Conservation (phyloP, 2,888 invertebrate species). For the Drosophila prostipennis region DNA sequence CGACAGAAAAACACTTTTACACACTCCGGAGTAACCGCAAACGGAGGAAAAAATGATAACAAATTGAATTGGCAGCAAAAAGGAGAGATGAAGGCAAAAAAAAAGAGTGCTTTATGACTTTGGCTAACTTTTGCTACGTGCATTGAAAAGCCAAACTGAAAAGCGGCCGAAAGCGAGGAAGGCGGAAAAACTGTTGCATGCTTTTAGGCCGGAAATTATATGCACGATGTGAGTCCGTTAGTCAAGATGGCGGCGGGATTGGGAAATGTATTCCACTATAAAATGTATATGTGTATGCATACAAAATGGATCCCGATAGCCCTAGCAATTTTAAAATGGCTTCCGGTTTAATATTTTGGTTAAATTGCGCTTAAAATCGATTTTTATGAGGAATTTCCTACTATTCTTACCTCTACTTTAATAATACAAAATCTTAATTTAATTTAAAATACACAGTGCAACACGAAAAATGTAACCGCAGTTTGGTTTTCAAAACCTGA, state of each 20-base stretch:
- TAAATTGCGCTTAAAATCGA: too few relatives aligned
- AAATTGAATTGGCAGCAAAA: conserved; percentile 37
- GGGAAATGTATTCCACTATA: not conserved
- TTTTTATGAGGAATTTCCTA: too few relatives aligned
- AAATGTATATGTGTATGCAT: not conserved
- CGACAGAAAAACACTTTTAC: not conserved
- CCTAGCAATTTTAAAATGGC: not conserved
- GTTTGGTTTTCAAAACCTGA: too few relatives aligned
- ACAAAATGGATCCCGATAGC: not conserved
- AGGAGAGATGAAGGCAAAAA: conserved; percentile 2
- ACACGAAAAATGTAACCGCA: too few relatives aligned
- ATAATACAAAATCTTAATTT: too few relatives aligned
- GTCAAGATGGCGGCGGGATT: not conserved
- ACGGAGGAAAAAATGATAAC: conserved; percentile 24
- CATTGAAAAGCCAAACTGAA: conserved; percentile 52
- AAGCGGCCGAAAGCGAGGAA: conserved; percentile 11
- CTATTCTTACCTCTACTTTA: too few relatives aligned
- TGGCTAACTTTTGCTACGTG: conserved; percentile 75
- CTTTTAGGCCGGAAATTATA: conserved; percentile 69
- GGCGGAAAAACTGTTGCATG: conserved; percentile 65
- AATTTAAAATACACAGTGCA: too few relatives aligned
- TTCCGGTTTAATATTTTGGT: too few relatives aligned
- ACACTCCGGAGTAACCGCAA: conserved; percentile 6
- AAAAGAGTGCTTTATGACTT: conserved; percentile 74
- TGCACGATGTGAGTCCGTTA: conserved; percentile 35